These are phyloP conservation scores for Epinotia bilunana DNA, from an alignment of 2,888 invertebrate genomes.

Conservation along the genomic window DNA sequence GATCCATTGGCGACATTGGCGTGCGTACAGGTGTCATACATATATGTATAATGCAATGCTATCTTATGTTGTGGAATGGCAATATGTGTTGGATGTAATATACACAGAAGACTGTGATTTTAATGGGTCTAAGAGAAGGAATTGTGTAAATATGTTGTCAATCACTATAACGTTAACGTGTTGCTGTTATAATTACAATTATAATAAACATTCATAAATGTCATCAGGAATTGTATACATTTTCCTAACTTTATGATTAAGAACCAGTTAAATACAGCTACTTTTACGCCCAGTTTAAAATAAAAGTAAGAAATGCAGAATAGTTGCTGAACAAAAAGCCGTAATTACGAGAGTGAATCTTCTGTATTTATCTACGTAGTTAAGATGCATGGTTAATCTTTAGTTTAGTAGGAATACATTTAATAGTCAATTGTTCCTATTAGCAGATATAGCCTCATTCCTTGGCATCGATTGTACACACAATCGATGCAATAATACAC, in stretches of 20 bases:
- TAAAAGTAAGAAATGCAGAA: background rate
- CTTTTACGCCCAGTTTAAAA: background rate
- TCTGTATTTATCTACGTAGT: background rate
- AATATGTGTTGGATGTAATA: constrained; percentile 15
- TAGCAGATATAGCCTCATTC: background rate
- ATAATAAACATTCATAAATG: background rate
- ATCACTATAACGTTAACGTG: background rate
- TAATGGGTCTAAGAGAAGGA: constrained; percentile 23
- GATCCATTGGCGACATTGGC: background rate
- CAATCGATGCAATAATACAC: background rate
- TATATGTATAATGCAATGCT: background rate
- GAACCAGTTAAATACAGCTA: background rate
- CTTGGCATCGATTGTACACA: background rate
- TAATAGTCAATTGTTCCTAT: constrained; percentile 26
- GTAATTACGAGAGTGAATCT: background rate
- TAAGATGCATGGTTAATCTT: background rate
- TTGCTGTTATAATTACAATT: background rate
- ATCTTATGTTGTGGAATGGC: constrained; percentile 3
- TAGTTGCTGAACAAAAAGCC: background rate
- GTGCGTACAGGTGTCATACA: background rate
- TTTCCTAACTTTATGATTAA: background rate
- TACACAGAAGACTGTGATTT: constrained; percentile 29
- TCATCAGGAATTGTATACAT: background rate
- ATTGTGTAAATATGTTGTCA: constrained; percentile 23
- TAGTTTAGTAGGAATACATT: background rate